Conservation (phyloP, 2,797 vertebrate genomes). For the Menidia menidia region DNA sequence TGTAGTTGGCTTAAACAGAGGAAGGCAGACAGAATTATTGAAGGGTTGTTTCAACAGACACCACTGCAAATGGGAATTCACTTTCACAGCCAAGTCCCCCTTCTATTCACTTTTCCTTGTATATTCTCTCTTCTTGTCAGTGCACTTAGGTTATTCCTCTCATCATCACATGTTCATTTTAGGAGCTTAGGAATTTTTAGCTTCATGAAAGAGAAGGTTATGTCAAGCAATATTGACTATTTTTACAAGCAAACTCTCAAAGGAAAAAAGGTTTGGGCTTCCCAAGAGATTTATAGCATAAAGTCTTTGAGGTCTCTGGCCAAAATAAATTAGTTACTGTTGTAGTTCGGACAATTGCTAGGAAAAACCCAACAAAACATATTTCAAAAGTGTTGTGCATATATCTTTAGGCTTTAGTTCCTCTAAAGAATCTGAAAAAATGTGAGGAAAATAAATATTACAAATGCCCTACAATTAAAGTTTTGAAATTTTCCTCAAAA, state of each 20-base stretch:
- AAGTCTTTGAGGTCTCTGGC: not conserved
- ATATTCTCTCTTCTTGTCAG: not conserved
- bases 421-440: too few species aligned
- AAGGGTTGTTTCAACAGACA: constrained; percentile 3
- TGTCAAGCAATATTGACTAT: not conserved
- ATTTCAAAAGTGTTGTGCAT: too few species aligned
- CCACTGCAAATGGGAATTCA: constrained; percentile 9
- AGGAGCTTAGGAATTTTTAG: not conserved
- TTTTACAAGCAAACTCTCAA: not conserved
- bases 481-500: too few species aligned
- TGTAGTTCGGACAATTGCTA: not conserved
- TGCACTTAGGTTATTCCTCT: not conserved
- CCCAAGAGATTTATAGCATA: not conserved
- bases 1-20: not conserved
- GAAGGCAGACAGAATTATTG: not conserved
- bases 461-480: too few species aligned
- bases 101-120: not conserved
- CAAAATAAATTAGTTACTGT: not conserved
- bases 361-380: too few species aligned
- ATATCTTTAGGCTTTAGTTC: too few species aligned
- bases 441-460: too few species aligned
- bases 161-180: not conserved
- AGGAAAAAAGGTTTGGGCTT: not conserved
- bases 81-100: not conserved
- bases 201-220: not conserved